Base-by-base conservation (phyloP, 2,888 invertebrate species). In the Acholoe squamosa region DNA sequence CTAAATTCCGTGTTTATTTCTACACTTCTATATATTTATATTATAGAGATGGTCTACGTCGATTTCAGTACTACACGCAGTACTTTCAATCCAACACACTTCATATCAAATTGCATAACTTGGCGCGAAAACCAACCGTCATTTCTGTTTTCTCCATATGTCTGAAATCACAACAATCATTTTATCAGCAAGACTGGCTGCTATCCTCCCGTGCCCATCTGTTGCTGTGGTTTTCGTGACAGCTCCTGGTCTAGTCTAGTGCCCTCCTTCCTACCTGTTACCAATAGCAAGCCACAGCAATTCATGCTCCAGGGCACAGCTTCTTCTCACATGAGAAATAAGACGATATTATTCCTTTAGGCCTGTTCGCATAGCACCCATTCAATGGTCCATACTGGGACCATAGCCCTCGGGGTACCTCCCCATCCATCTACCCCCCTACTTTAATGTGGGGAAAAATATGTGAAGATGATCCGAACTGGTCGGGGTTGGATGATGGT, bases 71-170 rank as follows among this genome's bases (percentile, higher is more conserved):
- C 43, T 43, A 43, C 43, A 43, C 10, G 43, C 10, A 43, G 10
- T 43, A 43, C 43, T 43, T 43, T 43, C 3, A 43, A 43, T 10
- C 3, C 10, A 43, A 43, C n/a, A n/a, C n/a, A n/a, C n/a, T n/a
- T n/a, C 43, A 43, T 43, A 43, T 43, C 10, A 10, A 43, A 43
- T 43, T 43, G 43, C 43, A 28, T 71, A 71, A 28, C 25, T 71
- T 71, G 71, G 71, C 28, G 61, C 61, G 61, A 61, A 61, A 61
- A 61, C 71, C 31, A 71, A 71, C 71, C 71, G 71, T 71, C 61
- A 14, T 71, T 71, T 71, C 71, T 71, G 31, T 71, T 71, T 71
- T 28, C 71, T 16, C 71, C 71, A 71, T 71, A 71, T 71, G 71
- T 71, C 25, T 28, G 71, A 71, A 71, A 71, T 71, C 71, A 71